Conservation (phyloP, 2,113 vertebrate genomes). For the Stigmatopora nigra region DNA sequence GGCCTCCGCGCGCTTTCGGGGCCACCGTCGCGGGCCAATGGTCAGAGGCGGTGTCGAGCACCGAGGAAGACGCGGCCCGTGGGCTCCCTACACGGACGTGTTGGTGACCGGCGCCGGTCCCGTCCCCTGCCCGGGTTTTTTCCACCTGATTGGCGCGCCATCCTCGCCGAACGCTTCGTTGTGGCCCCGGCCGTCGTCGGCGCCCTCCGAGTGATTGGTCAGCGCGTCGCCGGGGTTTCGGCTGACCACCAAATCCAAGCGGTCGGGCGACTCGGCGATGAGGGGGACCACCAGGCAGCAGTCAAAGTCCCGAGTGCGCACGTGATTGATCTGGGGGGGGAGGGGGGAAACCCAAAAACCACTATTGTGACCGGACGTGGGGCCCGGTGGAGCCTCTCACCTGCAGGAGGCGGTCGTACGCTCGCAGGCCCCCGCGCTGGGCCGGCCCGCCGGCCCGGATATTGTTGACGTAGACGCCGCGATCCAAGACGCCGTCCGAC, state of each 20-base stretch:
- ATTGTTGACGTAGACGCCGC: conserved; percentile 94
- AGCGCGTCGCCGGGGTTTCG: conserved; percentile 78
- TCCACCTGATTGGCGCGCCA: conserved; percentile 69
- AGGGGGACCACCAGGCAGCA: conserved; percentile 96
- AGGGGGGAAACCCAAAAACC: too few species aligned
- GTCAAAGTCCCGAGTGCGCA: conserved; percentile 96
- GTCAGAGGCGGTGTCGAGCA: conserved; percentile 77
- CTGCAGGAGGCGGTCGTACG: conserved; percentile 90
- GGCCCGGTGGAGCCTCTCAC: conserved; percentile 61
- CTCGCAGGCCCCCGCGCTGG: conserved; percentile 80
- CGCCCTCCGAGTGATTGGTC: conserved; percentile 51
- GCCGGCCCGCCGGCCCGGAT: conserved; percentile 86
- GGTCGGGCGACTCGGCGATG: conserved; percentile 94
- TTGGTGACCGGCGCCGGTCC: conserved; percentile 69
- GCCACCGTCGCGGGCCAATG: conserved; percentile 48
- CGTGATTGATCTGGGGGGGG: conserved; percentile 97
- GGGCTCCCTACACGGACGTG: conserved; percentile 82
- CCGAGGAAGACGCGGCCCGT: conserved; percentile 61
- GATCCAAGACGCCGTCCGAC: conserved; percentile 89
- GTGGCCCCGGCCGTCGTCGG: conserved; percentile 39
- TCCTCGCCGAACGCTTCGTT: conserved; percentile 25
- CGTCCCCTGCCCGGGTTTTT: conserved; percentile 65
- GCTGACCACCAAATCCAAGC: conserved; percentile 92
- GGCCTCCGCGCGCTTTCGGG: conserved; percentile 53
- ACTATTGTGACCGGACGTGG: too few species aligned